Evolutionary conservation across 2,113 vertebrate species (phyloP).

Genomic region (Microcebus griseorufus): DNA sequence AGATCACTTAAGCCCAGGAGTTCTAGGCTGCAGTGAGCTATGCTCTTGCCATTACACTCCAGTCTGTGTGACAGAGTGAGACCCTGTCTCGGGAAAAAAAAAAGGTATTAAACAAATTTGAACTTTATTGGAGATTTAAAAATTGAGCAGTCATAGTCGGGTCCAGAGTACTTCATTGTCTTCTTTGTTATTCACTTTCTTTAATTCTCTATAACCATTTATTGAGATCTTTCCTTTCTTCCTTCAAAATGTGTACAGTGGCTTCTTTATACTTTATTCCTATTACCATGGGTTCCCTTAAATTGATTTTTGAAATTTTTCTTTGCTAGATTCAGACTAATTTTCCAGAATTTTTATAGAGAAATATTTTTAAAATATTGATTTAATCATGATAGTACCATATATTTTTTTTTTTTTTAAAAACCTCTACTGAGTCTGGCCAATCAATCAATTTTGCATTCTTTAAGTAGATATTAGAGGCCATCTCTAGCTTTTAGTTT

Average conservation of each 20-base stretch:
- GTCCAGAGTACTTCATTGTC: not conserved
- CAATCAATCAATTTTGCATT: not conserved
- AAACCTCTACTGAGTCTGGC: not conserved
- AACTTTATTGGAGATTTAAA: not conserved
- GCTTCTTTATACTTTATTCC: not conserved
- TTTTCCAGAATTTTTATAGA: constrained; percentile 28
- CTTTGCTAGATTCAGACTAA: not conserved
- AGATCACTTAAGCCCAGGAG: too few relatives aligned
- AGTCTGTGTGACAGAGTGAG: too few relatives aligned
- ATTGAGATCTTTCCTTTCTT: not conserved
- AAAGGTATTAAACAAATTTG: not conserved
- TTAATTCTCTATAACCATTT: not conserved
- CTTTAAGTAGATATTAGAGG: not conserved
- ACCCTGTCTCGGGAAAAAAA: too few relatives aligned
- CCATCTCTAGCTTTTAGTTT: not conserved
- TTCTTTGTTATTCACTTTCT: not conserved
- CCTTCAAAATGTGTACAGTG: not conserved
- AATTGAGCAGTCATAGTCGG: not conserved
- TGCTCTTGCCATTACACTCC: too few relatives aligned
- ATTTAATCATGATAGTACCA: not conserved
- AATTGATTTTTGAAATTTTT: not conserved
- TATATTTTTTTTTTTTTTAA: not conserved
- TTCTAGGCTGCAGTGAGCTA: too few relatives aligned
- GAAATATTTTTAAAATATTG: not conserved
- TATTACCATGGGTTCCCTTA: not conserved